Conservation (phyloP, 2,888 invertebrate genomes). For the Polietes domitor region DNA sequence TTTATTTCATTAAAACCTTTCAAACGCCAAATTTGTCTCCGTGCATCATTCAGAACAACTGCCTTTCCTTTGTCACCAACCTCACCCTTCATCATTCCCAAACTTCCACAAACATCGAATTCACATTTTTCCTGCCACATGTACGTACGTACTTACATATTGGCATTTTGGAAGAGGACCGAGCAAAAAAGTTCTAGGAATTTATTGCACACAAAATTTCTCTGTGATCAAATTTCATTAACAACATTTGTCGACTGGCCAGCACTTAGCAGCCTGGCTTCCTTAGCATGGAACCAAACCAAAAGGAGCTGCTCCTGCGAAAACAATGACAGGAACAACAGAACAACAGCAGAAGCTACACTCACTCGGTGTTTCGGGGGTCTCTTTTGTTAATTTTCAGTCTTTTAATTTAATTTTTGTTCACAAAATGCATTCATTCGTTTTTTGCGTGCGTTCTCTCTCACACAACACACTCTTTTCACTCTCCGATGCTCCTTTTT, state of each 20-base stretch:
- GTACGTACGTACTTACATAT: too few species aligned
- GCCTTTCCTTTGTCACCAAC: too few species aligned
- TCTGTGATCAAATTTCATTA: constrained; percentile 60
- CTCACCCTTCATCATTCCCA: too few species aligned
- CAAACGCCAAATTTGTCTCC: too few species aligned
- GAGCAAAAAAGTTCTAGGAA: constrained; percentile 3
- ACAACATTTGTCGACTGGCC: constrained; percentile 45
- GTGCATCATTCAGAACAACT: too few species aligned
- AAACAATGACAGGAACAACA: not conserved
- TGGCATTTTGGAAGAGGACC: not conserved
- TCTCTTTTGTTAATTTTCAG: constrained; percentile 16
- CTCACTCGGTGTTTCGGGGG: not conserved
- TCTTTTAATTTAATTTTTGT: constrained; percentile 29
- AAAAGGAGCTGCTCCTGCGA: not conserved
- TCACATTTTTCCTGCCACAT: too few species aligned
- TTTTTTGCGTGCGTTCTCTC: not conserved
- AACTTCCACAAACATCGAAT: too few species aligned
- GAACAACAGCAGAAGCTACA: constrained; percentile 11
- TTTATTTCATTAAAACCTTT: too few species aligned
- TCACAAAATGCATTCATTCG: constrained; percentile 13
- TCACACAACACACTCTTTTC: not conserved
- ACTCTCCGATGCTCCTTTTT: not conserved
- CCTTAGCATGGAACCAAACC: too few species aligned
- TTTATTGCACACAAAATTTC: not conserved
- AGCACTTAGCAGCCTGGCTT: too few species aligned